Evolutionary conservation across 2,888 invertebrate genomes (phyloP).

Genomic region (Adelphocoris suturalis): DNA sequence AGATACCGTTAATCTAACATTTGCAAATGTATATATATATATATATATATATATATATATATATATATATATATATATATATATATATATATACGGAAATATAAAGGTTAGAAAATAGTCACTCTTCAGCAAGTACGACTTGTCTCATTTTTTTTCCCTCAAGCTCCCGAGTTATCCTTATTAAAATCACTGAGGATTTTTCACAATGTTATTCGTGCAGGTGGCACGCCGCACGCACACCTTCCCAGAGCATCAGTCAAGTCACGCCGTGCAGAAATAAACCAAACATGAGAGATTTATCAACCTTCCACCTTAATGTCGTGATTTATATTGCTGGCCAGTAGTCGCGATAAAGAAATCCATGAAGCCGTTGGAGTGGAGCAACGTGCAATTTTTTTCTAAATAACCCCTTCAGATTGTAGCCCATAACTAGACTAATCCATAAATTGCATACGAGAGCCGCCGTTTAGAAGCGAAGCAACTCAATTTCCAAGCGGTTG

Average conservation of each 20-base stretch:
- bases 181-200: not conserved
- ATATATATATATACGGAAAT: too few relatives aligned
- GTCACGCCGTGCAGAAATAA: conserved; percentile 36
- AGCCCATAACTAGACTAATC: conserved; percentile 19
- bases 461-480: conserved; percentile 22
- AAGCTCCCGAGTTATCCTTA: not conserved
- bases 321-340: not conserved
- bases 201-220: not conserved
- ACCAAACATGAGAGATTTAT: conserved; percentile 51
- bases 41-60: too few relatives aligned
- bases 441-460: conserved; percentile 30
- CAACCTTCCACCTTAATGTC: conserved; percentile 18
- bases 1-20: too few relatives aligned
- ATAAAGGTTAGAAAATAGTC: too few relatives aligned
- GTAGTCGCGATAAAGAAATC: not conserved
- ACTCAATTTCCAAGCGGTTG: not conserved
- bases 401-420: not conserved
- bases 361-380: not conserved
- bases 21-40: too few relatives aligned
- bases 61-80: too few relatives aligned
- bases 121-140: too few relatives aligned
- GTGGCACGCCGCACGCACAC: not conserved
- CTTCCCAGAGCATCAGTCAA: conserved; percentile 2
- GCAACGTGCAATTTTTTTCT: conserved; percentile 31
- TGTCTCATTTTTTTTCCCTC: not conserved